Evolutionary conservation across 2,797 vertebrate genomes (phyloP).

Genomic region (Dicrostonyx torquatus): DNA sequence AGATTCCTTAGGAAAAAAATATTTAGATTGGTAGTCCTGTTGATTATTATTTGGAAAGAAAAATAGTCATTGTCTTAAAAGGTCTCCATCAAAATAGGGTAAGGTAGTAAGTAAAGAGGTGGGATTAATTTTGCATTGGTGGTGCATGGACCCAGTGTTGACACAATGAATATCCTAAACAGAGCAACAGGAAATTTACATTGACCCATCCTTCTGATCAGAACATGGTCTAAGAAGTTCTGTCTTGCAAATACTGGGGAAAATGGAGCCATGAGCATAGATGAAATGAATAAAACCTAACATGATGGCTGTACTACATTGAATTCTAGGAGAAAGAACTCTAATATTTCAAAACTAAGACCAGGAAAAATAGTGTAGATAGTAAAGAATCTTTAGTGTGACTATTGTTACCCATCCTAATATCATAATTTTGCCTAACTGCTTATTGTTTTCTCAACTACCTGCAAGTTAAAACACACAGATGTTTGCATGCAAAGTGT

Average conservation of each 20-base stretch:
- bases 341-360: conserved; percentile 36
- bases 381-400: conserved; percentile 37
- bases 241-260: conserved; percentile 37
- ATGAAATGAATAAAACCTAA: conserved; percentile 21
- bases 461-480: neutral
- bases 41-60: conserved; percentile 28
- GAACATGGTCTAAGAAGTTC: conserved; percentile 30
- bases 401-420: neutral
- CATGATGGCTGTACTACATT: neutral
- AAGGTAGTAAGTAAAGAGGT: neutral
- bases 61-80: neutral
- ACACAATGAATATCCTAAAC: neutral
- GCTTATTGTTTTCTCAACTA: conserved; percentile 15
- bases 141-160: neutral
- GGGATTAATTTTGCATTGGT: neutral
- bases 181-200: neutral
- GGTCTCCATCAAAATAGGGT: conserved; percentile 2
- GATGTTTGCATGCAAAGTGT: neutral
- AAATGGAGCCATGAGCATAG: neutral
- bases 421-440: conserved; percentile 5
- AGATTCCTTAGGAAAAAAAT: neutral
- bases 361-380: neutral
- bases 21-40: conserved; percentile 24
- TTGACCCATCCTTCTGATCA: neutral
- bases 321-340: neutral